These are phyloP conservation scores for Phenganax marumi DNA, from an alignment of 92 coral and sea anemone species.

Conservation along the genomic window DNA sequence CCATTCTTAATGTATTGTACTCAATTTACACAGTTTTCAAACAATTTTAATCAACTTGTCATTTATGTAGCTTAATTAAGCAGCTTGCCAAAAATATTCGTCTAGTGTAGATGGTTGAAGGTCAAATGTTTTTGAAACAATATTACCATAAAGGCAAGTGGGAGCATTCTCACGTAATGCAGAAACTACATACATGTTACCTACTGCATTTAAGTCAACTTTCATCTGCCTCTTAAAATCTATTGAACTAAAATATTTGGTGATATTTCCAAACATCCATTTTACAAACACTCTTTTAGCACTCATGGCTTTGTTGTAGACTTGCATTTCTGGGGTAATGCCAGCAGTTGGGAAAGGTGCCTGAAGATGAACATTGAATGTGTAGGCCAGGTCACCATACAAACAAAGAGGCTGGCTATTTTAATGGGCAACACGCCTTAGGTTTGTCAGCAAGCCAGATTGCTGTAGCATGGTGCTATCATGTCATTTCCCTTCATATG, in stretches of 20 bases:
- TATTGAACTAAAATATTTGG: constrained; percentile 8
- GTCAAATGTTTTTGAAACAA: constrained; percentile 3
- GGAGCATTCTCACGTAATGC: constrained; percentile 31
- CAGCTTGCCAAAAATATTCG: not conserved
- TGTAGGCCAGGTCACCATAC: too few species aligned
- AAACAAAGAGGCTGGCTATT: too few species aligned
- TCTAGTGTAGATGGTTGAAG: constrained; percentile 2
- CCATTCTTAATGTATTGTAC: too few species aligned
- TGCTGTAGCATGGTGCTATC: constrained; percentile 7
- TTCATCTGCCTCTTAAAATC: constrained; percentile 33
- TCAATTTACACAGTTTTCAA: too few species aligned
- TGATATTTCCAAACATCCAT: constrained; percentile 45
- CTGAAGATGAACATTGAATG: too few species aligned
- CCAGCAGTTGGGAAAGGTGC: too few species aligned
- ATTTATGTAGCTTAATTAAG: not conserved
- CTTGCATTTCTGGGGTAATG: constrained; percentile 30
- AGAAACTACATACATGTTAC: constrained; percentile 22
- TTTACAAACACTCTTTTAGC: constrained; percentile 12
- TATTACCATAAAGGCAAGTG: constrained; percentile 48
- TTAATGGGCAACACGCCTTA: not conserved
- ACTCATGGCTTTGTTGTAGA: constrained; percentile 30
- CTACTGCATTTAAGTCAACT: constrained; percentile 9
- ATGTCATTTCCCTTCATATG: constrained; percentile 40
- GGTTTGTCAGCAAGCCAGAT: constrained; percentile 11
- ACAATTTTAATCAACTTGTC: too few species aligned